Base-by-base conservation (phyloP, 1,140 invertebrate species). In the Coptotermes formosanus region DNA sequence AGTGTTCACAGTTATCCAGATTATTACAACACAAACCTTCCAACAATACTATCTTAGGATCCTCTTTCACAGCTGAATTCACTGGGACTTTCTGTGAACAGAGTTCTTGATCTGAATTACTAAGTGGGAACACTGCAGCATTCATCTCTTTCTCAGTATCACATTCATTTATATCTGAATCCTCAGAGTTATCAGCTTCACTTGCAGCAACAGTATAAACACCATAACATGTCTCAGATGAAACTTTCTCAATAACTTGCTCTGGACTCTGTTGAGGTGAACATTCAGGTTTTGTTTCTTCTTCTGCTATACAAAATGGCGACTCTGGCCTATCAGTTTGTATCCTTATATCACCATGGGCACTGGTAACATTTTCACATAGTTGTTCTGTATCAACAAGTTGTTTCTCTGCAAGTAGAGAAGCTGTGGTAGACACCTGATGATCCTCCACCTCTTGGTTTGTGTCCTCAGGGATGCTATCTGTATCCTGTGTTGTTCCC, bases 401-500 rank as follows among this genome's bases (percentile, higher is more conserved):
- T 11, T 25, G 25, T 75, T 9, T 75, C 25, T 75, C 64, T 75
- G 64, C 64, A 75, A 25, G n/a, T 75, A 75, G 25, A 75, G 25
- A 75, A 30, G 0, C 25, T 75, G 64, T n/a, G n/a, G 14, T 30
- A 2, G 64, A 75, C 64, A 75, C 25, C n/a, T 75, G 64, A 55
- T 19, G 19, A 75, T 75, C 64, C n/a, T 75, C 8, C 8, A 8
- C 25, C 14, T 75, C n/a, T 16, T 25, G 64, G n/a, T 7, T 4
- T n/a, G 8, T 8, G 44, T 32, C 82, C n/a, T 12, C 32, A 83
- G 82, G 43, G 23, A 38, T 83, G 43, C 43, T 75, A 75, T 9
- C 64, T 75, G 64, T 75, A 75, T 75, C 64, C 25, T 75, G 8
- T 7, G 30, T 59, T 8, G 87, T 88, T 89, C 91, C 92, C 87